Base-by-base conservation (phyloP, 2,888 invertebrate genomes). In the Lottia scabra region DNA sequence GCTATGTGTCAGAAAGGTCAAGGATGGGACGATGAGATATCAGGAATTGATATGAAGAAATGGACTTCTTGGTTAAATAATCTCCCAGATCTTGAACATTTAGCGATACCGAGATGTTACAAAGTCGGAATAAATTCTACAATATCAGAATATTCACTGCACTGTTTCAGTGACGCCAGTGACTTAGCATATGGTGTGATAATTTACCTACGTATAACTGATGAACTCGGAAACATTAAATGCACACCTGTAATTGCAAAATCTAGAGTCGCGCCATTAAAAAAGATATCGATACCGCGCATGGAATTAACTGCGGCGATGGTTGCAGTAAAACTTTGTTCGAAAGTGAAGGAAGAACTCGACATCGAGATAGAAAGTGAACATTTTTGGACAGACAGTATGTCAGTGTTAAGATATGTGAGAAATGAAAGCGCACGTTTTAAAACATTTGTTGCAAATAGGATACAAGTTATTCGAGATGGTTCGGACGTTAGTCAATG, bases 371-470 rank as follows among this genome's bases (percentile, higher is more conserved):
- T 56, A 46, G 23, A 67, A 2, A 26, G 48, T 8, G 56, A 19
- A n/a, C 30, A 27, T 12, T 67, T 67, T 48, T 67, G 67, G 67
- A 46, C 67, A 8, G 56, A 67, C 48, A 67, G 67, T 48, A 67
- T 56, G 38, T 56, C 56, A 16, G 48, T 67, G 19, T 15, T 48
- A 15, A 16, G 30, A 13, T 67, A 67, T 26, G 45, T 67, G 27
- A 27, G 19, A 23, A 67, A 67, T 46, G 45, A 67, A 15, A 26
- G 45, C 12, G 23, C 19, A n/a, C 1, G 67, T 27, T 67, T 67
- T 48, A 27, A 67, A 12, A 67, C 48, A 26, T 46, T 67, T 67
- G 48, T 46, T 5, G 48, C 67, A 19, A 67, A 67, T 15, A 45
- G 67, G 4, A 23, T 67, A 5, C n/a, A n/a, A 27, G 16, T 67